Conservation (phyloP, 2,113 vertebrate genomes). For the Ailuropoda melanoleuca region DNA sequence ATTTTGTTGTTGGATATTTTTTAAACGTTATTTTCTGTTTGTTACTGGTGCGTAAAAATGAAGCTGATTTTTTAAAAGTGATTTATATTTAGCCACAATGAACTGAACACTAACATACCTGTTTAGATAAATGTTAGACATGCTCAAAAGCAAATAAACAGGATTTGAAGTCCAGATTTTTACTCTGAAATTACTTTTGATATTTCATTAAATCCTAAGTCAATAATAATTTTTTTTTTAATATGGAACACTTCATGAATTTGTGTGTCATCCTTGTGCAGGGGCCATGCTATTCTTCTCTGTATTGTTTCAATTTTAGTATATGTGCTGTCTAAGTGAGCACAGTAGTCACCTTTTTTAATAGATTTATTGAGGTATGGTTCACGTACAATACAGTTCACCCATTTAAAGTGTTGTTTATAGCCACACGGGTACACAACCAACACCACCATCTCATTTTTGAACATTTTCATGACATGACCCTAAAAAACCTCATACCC, state of each 20-base stretch:
- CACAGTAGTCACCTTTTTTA: not conserved
- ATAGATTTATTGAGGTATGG: not conserved
- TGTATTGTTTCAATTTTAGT: not conserved
- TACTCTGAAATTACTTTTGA: conserved; percentile 26
- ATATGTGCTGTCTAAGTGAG: not conserved
- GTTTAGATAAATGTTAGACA: not conserved
- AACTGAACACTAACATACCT: not conserved
- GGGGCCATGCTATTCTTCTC: not conserved
- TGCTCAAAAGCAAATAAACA: not conserved
- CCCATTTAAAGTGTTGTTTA: not conserved
- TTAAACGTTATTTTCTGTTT: conserved; percentile 8
- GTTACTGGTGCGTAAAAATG: not conserved
- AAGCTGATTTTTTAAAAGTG: not conserved
- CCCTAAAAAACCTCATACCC: not conserved
- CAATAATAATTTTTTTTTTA: not conserved
- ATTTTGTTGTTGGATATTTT: not conserved
- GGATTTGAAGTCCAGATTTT: not conserved
- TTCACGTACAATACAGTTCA: not conserved
- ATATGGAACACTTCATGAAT: not conserved
- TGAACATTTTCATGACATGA: not conserved
- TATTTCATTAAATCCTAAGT: not conserved
- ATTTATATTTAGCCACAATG: not conserved
- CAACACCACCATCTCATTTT: not conserved
- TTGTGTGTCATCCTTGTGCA: not conserved
- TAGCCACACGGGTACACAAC: not conserved